Evolutionary conservation across 2,797 vertebrate genomes (phyloP).

Genomic region (Lerista edwardsae): DNA sequence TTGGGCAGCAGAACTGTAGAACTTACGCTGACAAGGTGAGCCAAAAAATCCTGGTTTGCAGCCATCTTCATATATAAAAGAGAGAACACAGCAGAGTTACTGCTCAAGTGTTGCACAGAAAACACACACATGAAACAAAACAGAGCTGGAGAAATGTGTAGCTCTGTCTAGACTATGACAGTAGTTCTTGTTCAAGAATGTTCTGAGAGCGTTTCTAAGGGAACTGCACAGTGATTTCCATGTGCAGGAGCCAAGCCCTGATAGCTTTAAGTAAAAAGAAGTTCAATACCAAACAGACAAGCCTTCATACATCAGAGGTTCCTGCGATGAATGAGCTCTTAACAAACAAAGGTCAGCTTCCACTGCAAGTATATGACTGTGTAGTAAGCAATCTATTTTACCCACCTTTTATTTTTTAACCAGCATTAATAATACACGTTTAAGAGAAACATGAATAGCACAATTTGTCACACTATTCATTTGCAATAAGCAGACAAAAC

Average conservation of each 20-base stretch:
- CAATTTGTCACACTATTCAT: background rate
- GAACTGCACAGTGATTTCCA: background rate
- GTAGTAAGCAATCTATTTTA: background rate
- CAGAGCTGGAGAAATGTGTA: background rate
- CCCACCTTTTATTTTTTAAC: constrained; percentile 22
- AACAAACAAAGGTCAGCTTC: constrained; percentile 33
- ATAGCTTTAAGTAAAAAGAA: constrained; percentile 21
- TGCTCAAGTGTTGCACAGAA: background rate
- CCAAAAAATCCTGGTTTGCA: constrained; percentile 78
- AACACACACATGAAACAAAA: background rate
- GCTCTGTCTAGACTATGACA: background rate
- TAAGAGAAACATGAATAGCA: background rate
- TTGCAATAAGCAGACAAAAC: constrained; percentile 23
- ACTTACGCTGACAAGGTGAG: constrained; percentile 80
- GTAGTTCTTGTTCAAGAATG: background rate
- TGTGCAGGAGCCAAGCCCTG: constrained; percentile 34
- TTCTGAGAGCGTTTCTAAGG: constrained; percentile 31
- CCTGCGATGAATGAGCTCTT: constrained; percentile 41
- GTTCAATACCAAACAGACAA: constrained; percentile 26
- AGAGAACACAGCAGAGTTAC: constrained; percentile 27
- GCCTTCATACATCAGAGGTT: constrained; percentile 21
- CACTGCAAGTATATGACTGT: constrained; percentile 24
- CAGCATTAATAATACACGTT: background rate
- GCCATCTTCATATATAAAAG: constrained; percentile 37
- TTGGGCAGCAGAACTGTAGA: rapidly evolving